Percentiles rank a stretch among this genome's conserved stretches.
These are phyloP conservation scores for Platycheirus albimanus DNA, from an alignment of 2,888 invertebrate genomes.

Conservation along the genomic window DNA sequence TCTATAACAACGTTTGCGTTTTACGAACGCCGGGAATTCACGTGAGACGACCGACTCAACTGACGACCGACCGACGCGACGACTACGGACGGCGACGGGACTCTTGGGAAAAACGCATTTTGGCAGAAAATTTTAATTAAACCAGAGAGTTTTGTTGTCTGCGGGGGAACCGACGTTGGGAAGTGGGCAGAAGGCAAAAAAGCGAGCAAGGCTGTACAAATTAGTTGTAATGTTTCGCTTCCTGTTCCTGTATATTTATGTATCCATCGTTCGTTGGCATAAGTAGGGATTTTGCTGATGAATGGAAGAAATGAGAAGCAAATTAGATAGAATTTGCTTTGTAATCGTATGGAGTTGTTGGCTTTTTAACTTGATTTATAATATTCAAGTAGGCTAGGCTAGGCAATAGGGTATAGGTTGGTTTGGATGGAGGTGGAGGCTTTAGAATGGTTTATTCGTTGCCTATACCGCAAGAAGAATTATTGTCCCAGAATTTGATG, in stretches of 20 bases:
- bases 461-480: not conserved
- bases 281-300: conserved; percentile 33
- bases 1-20: conserved; percentile 48
- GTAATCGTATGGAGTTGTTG: not conserved
- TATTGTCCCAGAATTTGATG: conserved; percentile 4
- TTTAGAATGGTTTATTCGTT: not conserved
- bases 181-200: not conserved
- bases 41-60: too few relatives aligned
- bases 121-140: conserved; percentile 66
- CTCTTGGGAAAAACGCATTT: conserved; percentile 52
- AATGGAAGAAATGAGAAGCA: conserved; percentile 20
- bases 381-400: not conserved
- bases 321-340: conserved; percentile 43
- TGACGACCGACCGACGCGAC: too few relatives aligned
- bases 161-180: not conserved
- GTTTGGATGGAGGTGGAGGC: not conserved
- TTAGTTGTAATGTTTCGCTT: conserved; percentile 40
- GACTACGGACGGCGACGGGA: too few relatives aligned
- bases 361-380: not conserved
- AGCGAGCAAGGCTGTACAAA: conserved; percentile 2
- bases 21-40: conserved; percentile 25
- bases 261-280: conserved; percentile 2
- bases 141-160: conserved; percentile 34
- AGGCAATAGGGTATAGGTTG: not conserved
- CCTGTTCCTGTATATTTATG: conserved; percentile 18